Percentiles rank a stretch among this genome's conserved stretches.
Conservation (phyloP, 2,797 vertebrate species). For the Spinus olivaceus region DNA sequence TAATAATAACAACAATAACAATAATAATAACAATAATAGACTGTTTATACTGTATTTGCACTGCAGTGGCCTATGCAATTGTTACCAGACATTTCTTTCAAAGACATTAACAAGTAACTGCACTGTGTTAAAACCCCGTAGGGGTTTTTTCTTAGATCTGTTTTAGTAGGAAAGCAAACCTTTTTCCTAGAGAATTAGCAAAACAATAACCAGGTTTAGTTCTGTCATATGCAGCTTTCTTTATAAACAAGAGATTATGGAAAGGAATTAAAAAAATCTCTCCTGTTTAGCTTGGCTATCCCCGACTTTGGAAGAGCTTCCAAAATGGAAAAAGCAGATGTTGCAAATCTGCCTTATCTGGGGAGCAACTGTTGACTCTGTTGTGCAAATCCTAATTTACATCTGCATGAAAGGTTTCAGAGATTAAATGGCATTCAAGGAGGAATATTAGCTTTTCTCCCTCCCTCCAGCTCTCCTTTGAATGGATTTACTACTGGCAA, state of each 20-base stretch:
- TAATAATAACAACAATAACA: not conserved
- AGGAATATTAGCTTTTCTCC: constrained; percentile 68
- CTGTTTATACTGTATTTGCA: not conserved
- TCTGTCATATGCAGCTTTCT: constrained; percentile 15
- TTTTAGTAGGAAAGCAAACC: not conserved
- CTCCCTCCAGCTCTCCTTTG: constrained; percentile 57
- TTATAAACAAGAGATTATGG: constrained; percentile 34
- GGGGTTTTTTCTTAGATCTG: not conserved
- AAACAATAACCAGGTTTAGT: constrained; percentile 31
- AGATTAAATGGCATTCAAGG: constrained; percentile 66
- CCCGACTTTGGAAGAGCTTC: constrained; percentile 41
- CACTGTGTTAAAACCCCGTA: not conserved
- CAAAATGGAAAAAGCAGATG: constrained; percentile 68
- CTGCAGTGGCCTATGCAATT: not conserved
- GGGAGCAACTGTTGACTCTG: constrained; percentile 57
- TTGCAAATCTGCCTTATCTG: constrained; percentile 67
- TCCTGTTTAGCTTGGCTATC: constrained; percentile 49
- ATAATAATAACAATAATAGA: not conserved
- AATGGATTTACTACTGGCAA: constrained; percentile 67
- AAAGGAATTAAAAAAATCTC: not conserved
- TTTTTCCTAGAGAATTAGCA: constrained; percentile 1
- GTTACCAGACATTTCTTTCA: not conserved
- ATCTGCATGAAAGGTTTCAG: constrained; percentile 65
- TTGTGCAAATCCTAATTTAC: constrained; percentile 68
- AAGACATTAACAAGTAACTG: not conserved